Conservation (phyloP, 2,797 vertebrate genomes). For the Muscicapa comitata region DNA sequence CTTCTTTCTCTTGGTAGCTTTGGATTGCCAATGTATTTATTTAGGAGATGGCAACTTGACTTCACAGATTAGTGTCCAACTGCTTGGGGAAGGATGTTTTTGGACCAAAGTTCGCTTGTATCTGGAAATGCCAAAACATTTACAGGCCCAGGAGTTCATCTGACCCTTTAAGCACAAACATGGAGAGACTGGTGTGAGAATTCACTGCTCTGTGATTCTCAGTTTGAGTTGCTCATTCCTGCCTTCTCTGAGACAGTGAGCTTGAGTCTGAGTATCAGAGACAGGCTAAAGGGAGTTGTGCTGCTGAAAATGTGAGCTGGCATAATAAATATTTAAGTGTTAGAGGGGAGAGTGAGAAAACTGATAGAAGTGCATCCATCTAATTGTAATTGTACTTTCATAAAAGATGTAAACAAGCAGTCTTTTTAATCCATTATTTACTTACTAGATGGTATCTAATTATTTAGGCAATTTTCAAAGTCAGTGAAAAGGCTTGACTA, state of each 20-base stretch:
- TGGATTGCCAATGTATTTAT: neutral
- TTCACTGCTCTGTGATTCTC: neutral
- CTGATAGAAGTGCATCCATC: neutral
- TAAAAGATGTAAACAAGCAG: neutral
- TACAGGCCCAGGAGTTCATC: neutral
- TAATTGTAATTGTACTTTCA: neutral
- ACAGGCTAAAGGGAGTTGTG: neutral
- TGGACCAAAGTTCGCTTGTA: neutral
- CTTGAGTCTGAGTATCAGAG: neutral
- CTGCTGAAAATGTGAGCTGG: neutral
- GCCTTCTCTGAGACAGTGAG: neutral
- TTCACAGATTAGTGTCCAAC: neutral
- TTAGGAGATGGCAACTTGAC: neutral
- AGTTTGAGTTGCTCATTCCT: neutral
- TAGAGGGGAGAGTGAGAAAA: neutral
- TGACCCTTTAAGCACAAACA: fast-evolving
- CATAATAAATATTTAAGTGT: neutral
- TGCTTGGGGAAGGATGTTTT: neutral
- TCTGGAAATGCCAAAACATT: neutral
- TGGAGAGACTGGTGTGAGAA: neutral
- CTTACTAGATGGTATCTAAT: neutral
- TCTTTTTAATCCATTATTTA: slow-evolving; percentile 26
- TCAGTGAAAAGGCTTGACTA: neutral
- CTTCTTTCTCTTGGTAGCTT: neutral
- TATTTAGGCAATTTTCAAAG: neutral